Conservation (phyloP, 2,113 vertebrate genomes). For the Melanerpes formicivorus region DNA sequence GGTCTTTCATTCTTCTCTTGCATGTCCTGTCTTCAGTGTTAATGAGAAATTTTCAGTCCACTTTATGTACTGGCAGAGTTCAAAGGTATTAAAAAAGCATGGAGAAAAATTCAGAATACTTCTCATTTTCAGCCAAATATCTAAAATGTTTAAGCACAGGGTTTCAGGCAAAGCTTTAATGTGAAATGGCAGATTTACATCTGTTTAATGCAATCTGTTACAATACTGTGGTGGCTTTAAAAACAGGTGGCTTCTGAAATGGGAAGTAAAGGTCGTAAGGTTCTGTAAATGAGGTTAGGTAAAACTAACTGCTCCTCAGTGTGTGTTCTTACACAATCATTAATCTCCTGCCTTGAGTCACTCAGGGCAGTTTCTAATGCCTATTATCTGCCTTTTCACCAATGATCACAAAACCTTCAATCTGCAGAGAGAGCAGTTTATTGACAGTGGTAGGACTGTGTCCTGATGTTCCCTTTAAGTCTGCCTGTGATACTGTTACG, state of each 20-base stretch:
- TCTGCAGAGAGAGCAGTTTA: not conserved
- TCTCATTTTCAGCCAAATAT: not conserved
- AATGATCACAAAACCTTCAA: not conserved
- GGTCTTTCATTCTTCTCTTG: not conserved
- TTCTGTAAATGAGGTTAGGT: not conserved
- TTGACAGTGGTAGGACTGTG: not conserved
- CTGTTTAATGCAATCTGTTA: not conserved
- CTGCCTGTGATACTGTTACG: not conserved
- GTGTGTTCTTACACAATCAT: not conserved
- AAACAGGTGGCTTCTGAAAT: not conserved
- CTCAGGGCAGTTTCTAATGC: not conserved
- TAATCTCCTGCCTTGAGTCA: not conserved
- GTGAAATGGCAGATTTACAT: not conserved
- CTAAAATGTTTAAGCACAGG: not conserved
- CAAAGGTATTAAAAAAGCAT: not conserved
- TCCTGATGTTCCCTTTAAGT: not conserved
- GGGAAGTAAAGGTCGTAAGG: not conserved
- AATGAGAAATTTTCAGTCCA: not conserved
- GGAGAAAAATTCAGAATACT: not conserved
- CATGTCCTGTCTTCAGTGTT: not conserved
- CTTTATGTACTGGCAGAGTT: not conserved
- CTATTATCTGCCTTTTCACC: not conserved
- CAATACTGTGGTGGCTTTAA: not conserved
- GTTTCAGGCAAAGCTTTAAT: not conserved
- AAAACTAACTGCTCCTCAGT: not conserved